Conservation (phyloP, 1,140 invertebrate species). For the Ceratina calcarata region DNA sequence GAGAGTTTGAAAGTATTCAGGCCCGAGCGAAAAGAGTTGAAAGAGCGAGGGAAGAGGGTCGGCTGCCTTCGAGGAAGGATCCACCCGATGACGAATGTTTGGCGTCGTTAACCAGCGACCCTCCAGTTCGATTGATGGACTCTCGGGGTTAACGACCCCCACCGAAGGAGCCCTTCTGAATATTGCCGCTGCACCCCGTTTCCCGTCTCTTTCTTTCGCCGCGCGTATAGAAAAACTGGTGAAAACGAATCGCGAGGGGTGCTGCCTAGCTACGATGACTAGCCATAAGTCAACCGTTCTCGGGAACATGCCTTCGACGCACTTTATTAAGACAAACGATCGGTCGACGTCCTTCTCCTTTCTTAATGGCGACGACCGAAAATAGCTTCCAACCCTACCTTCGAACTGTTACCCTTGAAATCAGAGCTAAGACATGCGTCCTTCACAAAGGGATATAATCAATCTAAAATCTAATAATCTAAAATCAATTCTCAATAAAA, state of each 20-base stretch:
- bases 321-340: constrained; percentile 78
- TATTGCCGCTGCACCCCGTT: constrained; percentile 31
- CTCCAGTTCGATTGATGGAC: constrained; percentile 56
- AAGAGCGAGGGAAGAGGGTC: neutral
- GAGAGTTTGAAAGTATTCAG: neutral
- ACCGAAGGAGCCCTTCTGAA: constrained; percentile 27
- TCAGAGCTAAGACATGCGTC: neutral
- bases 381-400: neutral
- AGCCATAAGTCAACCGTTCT: constrained; percentile 63
- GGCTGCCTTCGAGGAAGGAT: constrained; percentile 5
- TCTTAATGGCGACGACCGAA: neutral
- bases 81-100: constrained; percentile 53
- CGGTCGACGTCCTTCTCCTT: constrained; percentile 27
- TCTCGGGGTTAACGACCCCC: constrained; percentile 47
- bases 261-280: constrained; percentile 57
- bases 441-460: no score
- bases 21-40: neutral
- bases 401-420: constrained; percentile 52
- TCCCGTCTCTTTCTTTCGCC: neutral
- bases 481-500: no score
- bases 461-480: no score
- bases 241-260: constrained; percentile 35
- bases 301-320: constrained; percentile 63
- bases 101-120: constrained; percentile 49
- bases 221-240: constrained; percentile 11